phyloP scores from a whole-genome alignment of 2,113 vertebrate genomes.

The Dromas ardeola region DNA sequence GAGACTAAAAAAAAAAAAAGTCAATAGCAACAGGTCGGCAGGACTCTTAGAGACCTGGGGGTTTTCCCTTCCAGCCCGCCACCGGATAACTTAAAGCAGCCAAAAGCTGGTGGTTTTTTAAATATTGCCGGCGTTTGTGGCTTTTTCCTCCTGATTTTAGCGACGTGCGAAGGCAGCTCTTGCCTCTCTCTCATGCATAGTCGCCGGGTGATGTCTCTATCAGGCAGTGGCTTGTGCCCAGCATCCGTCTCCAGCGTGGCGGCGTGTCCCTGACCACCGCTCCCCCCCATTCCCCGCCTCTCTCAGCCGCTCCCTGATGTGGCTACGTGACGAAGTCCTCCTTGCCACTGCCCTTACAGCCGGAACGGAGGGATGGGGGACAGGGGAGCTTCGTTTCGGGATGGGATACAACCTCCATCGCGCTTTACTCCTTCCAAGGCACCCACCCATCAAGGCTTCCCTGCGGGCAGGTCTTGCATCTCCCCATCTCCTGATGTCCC shows the following conservation, averaged over 20 bases:
- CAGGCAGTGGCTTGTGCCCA: not conserved
- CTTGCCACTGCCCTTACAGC: not conserved
- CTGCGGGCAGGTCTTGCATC: not conserved
- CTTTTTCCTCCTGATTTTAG: not conserved
- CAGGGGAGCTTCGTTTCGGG: not conserved
- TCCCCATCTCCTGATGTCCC: not conserved
- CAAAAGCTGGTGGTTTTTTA: not conserved
- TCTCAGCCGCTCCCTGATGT: not conserved
- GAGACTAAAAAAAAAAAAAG: not conserved
- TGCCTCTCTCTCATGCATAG: not conserved
- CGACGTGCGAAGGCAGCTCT: not conserved
- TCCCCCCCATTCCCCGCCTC: not conserved
- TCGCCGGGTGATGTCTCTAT: not conserved
- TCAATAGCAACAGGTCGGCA: not conserved
- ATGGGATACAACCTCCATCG: accelerated
- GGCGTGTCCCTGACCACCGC: not conserved
- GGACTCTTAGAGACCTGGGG: not conserved
- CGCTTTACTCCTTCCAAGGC: not conserved
- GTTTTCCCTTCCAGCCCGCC: not conserved
- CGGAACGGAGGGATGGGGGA: not conserved
- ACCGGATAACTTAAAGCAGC: not conserved
- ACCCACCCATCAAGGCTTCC: accelerated
- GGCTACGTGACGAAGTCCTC: not conserved
- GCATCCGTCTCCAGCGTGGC: not conserved
- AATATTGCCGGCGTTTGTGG: not conserved